Evolutionary conservation across 53 echinoderm and acorn worm genomes (phyloP).

Genomic region (Crossaster papposus): DNA sequence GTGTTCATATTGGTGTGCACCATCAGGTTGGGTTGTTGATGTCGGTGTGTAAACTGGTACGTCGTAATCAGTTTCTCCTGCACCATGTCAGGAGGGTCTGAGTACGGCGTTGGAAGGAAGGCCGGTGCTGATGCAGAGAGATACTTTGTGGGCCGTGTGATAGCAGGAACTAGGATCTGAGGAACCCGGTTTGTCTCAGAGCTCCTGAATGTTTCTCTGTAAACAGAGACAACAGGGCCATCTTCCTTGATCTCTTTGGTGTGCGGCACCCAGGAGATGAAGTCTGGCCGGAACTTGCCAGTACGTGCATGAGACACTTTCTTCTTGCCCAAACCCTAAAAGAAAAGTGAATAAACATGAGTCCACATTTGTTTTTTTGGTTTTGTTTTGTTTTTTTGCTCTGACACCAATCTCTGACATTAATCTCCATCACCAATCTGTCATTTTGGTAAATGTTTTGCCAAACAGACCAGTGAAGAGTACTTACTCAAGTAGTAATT

Average conservation of each 20-base stretch:
- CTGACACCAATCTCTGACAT: no score
- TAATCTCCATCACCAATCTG: no score
- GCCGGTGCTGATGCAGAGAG: slow-evolving; percentile 54
- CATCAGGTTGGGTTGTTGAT: slow-evolving; percentile 82
- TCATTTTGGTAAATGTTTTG: no score
- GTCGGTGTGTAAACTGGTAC: slow-evolving; percentile 80
- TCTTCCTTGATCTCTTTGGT: slow-evolving; percentile 73
- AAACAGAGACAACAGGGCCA: slow-evolving; percentile 89
- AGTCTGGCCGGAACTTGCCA: slow-evolving; percentile 86
- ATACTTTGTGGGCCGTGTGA: slow-evolving; percentile 28
- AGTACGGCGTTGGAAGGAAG: slow-evolving; percentile 68
- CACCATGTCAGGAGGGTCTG: slow-evolving; percentile 68
- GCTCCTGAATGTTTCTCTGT: slow-evolving; percentile 79
- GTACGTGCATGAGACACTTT: slow-evolving; percentile 76
- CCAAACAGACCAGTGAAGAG: no score
- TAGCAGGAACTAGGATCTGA: slow-evolving; percentile 79
- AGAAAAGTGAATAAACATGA: neutral
- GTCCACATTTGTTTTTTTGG: neutral
- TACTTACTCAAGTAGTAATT: no score
- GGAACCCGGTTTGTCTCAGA: slow-evolving; percentile 44
- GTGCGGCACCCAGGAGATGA: slow-evolving; percentile 98
- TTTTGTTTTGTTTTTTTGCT: no score
- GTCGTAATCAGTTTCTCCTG: slow-evolving; percentile 71
- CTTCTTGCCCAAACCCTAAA: slow-evolving; percentile 93
- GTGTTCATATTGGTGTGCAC: slow-evolving; percentile 96